phyloP scores from a whole-genome alignment of 2,888 invertebrate species.

The Pogonocherus hispidulus region DNA sequence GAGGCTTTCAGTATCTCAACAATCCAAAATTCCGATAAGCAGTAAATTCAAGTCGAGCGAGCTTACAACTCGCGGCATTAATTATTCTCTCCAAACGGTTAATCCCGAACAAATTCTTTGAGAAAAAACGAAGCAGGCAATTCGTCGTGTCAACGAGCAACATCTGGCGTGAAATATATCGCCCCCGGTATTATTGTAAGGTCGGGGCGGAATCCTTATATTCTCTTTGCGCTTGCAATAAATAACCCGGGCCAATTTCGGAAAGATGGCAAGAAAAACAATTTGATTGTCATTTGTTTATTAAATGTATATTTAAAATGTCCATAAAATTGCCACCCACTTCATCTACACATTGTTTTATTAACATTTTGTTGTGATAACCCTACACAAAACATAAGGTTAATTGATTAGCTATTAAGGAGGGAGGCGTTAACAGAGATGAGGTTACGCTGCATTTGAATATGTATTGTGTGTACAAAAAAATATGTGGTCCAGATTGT shows the following conservation, averaged over 20 bases:
- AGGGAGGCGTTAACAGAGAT: no score
- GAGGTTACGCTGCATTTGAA: no score
- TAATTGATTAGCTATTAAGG: no score
- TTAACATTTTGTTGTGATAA: no score
- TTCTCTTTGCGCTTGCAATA: neutral
- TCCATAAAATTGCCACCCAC: no score
- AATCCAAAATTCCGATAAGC: slow-evolving; percentile 13
- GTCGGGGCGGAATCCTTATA: neutral
- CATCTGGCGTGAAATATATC: slow-evolving; percentile 34
- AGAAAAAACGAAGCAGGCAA: slow-evolving; percentile 16
- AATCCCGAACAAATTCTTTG: slow-evolving; percentile 28
- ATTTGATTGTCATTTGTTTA: no score
- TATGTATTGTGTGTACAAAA: no score
- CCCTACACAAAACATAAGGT: no score
- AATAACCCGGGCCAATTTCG: slow-evolving; percentile 6
- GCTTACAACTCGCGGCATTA: slow-evolving; percentile 21
- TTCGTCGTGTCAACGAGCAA: slow-evolving; percentile 25
- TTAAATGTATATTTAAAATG: no score
- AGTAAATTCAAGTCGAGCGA: slow-evolving; percentile 21
- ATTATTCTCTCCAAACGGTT: slow-evolving; percentile 27
- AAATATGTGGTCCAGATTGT: no score
- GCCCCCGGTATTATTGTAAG: slow-evolving; percentile 18
- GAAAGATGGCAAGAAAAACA: no score
- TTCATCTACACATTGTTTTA: no score
- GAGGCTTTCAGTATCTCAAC: neutral